Evolutionary conservation across 2,113 vertebrate genomes (phyloP), one percentile per base, ranked within the genome.

Genomic region (Scatophagus argus): DNA sequence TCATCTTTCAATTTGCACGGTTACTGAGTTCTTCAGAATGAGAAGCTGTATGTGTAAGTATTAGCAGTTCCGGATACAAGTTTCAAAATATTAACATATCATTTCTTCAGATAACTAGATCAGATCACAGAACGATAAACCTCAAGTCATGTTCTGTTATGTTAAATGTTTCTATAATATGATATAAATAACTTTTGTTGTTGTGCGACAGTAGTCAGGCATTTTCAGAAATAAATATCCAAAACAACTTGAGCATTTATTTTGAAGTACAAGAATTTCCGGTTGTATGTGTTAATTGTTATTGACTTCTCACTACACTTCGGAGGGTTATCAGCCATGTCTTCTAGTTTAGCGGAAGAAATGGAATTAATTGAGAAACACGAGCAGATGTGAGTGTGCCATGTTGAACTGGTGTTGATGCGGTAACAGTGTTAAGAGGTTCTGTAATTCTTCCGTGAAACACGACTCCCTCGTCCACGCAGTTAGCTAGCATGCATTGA

Each of bases 321-420:
- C 9, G 7, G 27, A 23, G 39, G 39, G 13, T 16, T 16, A 1
- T 7, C 13, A 17, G 3, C 2, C 6, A 70, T 82, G 80, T 65
- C 44, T 12, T 29, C 41, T 5, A 7, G 21, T 65, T 0, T 27
- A 2, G 0, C 12, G 0, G 89, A 93, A 90, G 96, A 97, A 81
- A 70, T 92, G 85, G 89, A 87, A 63, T 91, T 97, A 38, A 92
- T 90, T 76, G 94, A 91, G 86, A 95, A 93, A 89, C 94, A 96
- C 6, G 94, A 96, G 70, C 90, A 96, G 81, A 96, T 97, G 96
- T 98, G 93, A 96, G 96, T 95, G 4, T 5, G 3, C 0, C 1
- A 0, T 54, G 10, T 17, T 27, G 12, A 27, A 3, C 21, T 3
- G 21, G 8, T 25, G 3, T 3, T 21, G 14, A 43, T 6, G 3